These are phyloP conservation scores for Agrypnia vestita DNA, from an alignment of 1,140 invertebrate species.

Conservation along the genomic window DNA sequence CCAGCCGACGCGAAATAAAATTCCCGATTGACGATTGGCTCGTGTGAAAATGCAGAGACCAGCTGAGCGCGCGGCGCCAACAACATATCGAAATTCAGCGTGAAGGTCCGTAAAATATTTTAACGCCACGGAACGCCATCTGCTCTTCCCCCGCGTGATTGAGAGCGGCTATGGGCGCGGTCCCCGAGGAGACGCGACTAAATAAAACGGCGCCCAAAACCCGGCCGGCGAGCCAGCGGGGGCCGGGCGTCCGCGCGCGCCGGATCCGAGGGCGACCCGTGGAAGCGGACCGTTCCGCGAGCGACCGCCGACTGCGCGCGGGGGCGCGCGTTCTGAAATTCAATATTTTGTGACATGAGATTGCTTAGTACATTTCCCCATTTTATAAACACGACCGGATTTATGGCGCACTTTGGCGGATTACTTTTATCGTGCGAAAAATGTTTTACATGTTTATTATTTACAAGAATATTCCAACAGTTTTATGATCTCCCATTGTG, in stretches of 20 bases:
- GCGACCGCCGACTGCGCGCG: background rate
- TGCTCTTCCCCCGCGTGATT: constrained; percentile 54
- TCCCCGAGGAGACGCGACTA: background rate
- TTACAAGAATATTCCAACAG: too few relatives aligned
- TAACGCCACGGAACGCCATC: constrained; percentile 44
- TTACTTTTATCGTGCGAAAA: constrained; percentile 47
- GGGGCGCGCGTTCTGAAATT: background rate
- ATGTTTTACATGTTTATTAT: too few relatives aligned
- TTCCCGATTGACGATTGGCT: background rate
- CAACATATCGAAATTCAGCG: constrained; percentile 53
- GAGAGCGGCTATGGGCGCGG: constrained; percentile 45
- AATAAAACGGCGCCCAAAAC: background rate
- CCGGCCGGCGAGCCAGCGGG: background rate
- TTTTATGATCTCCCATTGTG: too few relatives aligned
- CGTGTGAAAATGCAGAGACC: constrained; percentile 33
- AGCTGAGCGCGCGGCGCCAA: constrained; percentile 39
- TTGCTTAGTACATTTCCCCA: constrained; percentile 16
- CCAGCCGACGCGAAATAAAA: background rate
- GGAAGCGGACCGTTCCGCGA: background rate
- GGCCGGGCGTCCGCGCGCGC: background rate
- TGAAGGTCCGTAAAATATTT: constrained; percentile 53
- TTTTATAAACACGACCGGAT: constrained; percentile 38
- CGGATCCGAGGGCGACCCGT: background rate
- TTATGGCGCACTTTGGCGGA: constrained; percentile 50
- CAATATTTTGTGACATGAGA: constrained; percentile 9